Base-by-base conservation (phyloP, 2,888 invertebrate genomes). In the Tinea semifulvella region DNA sequence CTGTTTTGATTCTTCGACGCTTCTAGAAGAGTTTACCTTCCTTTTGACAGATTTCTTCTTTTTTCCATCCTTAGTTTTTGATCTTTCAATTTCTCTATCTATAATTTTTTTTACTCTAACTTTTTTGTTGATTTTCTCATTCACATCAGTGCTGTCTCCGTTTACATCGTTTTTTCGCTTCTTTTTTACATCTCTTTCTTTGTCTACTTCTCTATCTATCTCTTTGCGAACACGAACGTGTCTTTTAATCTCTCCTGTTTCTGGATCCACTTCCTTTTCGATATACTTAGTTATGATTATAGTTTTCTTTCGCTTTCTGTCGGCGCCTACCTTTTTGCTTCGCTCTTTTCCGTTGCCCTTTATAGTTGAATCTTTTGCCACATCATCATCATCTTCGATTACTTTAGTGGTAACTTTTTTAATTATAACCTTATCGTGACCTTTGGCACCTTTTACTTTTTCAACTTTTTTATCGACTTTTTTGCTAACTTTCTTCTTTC, bases 41-140 rank as follows among this genome's bases (percentile, higher is more conserved):
- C 16, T 36, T 17, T 36, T 36, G 6, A 36, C 36, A 4, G 36
- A 36, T 36, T 36, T 36, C 36, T 36, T 6, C 5, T 6, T 17
- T 16, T 36, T 36, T 14, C 36, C 36, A 11, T 22, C 22, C 8
- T 31, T 31, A 5, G 4, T 11, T 36, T 36, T 36, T 5, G 17
- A 16, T 36, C 11, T 36, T 3, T 4, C 4, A 16, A 36, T 36
- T 5, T 36, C 36, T 36, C 16, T 36, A 14, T 36, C 17, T n/a
- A 36, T 36, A 6, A n/a, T 36, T 36, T 36, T 36, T 5, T 3
- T 36, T 16, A 36, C 11, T 5, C 11, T 6, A 4, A 36, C 11
- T n/a, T 36, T 17, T 36, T 36, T 36, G 3, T 36, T 16, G 14
- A 17, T 7, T 6, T 13, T 14, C 11, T 16, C 4, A 14, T 36